These are phyloP conservation scores for Bettongia penicillata DNA, from an alignment of 2,113 vertebrate genomes.

Conservation along the genomic window DNA sequence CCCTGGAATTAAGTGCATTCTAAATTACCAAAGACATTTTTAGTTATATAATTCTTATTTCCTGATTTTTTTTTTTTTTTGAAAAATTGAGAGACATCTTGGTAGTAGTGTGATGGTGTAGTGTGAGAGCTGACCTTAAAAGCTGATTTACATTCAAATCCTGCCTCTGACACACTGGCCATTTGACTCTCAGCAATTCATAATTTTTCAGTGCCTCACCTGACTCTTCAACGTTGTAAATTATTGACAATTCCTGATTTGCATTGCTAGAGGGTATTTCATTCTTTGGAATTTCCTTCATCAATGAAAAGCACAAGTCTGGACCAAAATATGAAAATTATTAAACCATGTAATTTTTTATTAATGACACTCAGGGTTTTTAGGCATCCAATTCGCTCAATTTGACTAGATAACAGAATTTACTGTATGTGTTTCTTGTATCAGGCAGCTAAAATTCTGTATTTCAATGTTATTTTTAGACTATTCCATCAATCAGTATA, in stretches of 20 bases:
- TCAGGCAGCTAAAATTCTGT: constrained; percentile 2
- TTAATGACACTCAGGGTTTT: background rate
- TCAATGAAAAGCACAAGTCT: background rate
- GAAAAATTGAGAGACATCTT: constrained; percentile 1
- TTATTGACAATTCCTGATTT: background rate
- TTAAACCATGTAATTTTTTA: background rate
- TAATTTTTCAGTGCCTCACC: background rate
- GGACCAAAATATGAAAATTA: background rate
- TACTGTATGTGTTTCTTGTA: constrained; percentile 6
- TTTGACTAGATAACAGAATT: constrained; percentile 1
- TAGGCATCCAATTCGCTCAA: background rate
- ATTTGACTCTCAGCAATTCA: constrained; percentile 17
- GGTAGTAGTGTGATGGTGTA: too few species aligned
- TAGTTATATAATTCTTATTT: constrained; percentile 27
- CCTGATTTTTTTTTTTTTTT: constrained; percentile 25
- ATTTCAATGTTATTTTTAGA: constrained; percentile 25
- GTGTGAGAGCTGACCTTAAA: background rate
- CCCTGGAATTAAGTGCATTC: background rate
- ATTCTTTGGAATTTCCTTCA: background rate
- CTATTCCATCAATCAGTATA: background rate
- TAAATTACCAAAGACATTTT: constrained; percentile 6
- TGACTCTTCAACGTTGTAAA: background rate
- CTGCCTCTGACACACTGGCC: background rate
- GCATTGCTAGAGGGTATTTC: background rate
- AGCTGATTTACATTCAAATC: constrained; percentile 10